These are phyloP conservation scores for Phalacrocorax aristotelis DNA, from an alignment of 2,113 vertebrate genomes.

Conservation along the genomic window DNA sequence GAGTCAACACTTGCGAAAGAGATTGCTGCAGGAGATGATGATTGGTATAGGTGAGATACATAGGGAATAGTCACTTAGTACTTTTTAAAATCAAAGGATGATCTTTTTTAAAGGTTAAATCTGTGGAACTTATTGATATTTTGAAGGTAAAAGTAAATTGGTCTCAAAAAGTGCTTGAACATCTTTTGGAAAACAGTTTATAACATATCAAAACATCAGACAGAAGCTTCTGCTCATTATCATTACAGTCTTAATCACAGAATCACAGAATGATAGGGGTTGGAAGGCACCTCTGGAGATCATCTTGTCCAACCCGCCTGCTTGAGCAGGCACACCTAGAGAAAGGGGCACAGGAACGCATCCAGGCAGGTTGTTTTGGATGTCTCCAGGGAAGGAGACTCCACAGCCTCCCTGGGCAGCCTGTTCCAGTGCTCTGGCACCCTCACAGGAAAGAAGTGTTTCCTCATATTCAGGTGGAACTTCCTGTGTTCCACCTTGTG, in stretches of 20 bases:
- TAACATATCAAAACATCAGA: neutral
- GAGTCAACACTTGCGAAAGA: neutral
- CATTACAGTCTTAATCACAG: neutral
- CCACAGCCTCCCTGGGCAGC: no score
- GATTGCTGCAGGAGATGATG: neutral
- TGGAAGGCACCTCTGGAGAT: no score
- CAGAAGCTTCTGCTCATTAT: neutral
- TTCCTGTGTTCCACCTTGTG: no score
- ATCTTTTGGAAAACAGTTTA: neutral
- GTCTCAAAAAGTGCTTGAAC: neutral
- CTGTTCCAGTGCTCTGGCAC: no score
- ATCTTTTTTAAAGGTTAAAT: neutral
- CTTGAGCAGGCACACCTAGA: no score
- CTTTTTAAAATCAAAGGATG: neutral
- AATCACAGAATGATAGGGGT: no score
- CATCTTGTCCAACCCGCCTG: no score
- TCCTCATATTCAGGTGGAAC: no score
- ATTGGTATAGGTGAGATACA: neutral
- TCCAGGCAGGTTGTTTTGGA: no score
- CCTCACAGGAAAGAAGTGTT: no score
- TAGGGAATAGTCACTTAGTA: neutral
- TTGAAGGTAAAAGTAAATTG: neutral
- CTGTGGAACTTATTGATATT: neutral
- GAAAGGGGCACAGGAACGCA: no score
- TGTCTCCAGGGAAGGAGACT: no score